Base-by-base conservation (phyloP, 2,888 invertebrate species). In the Orchestes rusci region DNA sequence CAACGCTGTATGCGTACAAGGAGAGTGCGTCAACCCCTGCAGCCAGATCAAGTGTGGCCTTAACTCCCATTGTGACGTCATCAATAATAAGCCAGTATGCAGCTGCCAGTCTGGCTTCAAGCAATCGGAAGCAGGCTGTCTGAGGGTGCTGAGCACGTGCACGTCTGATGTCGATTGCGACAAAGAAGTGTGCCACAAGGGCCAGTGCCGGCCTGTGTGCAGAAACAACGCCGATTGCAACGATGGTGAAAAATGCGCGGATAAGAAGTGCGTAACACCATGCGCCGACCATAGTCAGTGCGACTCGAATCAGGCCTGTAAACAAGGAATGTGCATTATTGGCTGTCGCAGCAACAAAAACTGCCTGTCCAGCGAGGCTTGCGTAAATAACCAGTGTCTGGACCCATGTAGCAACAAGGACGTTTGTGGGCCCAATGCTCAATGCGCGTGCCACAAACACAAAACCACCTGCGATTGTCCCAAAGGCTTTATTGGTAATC, bases 341-440 rank as follows among this genome's bases (percentile, higher is more conserved):
- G 93, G 93, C 16, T 93, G 93, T 62, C 77, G 91, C 59, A 80
- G 80, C 56, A 87, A 89, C 61, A 81, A 80, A 58, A 86, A 91
- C 58, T 93, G 93, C 61, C 73, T 76, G 1, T 72, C 72, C 12
- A 76, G 80, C 41, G 79, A 89, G 61, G 82, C 90, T 2, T 93
- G 93, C 61, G 75, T 91, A 28, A 84, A 85, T 57, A 87, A 82
- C 61, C 86, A 82, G 70, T 93, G 92, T 62, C 74, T 78, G 60
- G 82, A 91, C 71, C 90, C 91, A 16, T 93, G 93, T 63, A 72
- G 77, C 48, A 75, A 74, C 19, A 79, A 80, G 50, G 81, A 81
- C 52, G 77, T 82, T 8, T 90, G 91, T 61, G 91, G 91, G 5
- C 82, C 88, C 1, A 92, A 92, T 64, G 84, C 90, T 0, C 72